Conservation (phyloP, 1,140 invertebrate genomes). For the Wiebesia pumilae region DNA sequence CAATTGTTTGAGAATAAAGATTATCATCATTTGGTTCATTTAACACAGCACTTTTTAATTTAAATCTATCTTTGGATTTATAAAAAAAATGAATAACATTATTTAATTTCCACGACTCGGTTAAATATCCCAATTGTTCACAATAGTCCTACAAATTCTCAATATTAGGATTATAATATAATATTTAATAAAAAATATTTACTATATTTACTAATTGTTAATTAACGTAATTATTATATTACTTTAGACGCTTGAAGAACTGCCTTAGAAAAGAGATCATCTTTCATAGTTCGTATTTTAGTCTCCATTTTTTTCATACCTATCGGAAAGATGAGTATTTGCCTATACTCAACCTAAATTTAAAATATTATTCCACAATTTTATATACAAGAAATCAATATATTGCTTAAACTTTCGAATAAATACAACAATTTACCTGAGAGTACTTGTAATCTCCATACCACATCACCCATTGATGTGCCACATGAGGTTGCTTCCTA, state of each 20-base stretch:
- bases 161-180: not conserved
- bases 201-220: not conserved
- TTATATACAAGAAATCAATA: not conserved
- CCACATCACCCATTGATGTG: slow-evolving; percentile 72
- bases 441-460: slow-evolving; percentile 69
- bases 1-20: slow-evolving; percentile 48
- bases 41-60: slow-evolving; percentile 7
- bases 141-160: slow-evolving; percentile 63
- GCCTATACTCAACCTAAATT: slow-evolving; percentile 34
- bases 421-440: slow-evolving; percentile 56
- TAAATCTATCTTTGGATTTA: slow-evolving; percentile 38
- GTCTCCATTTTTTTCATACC: slow-evolving; percentile 52
- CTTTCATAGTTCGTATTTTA: slow-evolving; percentile 44
- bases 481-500: slow-evolving; percentile 66
- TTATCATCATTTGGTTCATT: slow-evolving; percentile 7
- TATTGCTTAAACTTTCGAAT: not conserved
- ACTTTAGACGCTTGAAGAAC: slow-evolving; percentile 65
- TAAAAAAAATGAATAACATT: slow-evolving; percentile 54
- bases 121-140: slow-evolving; percentile 57
- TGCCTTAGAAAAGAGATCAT: slow-evolving; percentile 50
- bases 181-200: no score
- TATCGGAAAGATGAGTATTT: slow-evolving; percentile 35
- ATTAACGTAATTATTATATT: slow-evolving; percentile 29
- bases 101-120: slow-evolving; percentile 61
- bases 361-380: not conserved